Evolutionary conservation across 2,113 vertebrate genomes (phyloP), one percentile per base, ranked within the genome.

Genomic region (Donacobius atricapilla): DNA sequence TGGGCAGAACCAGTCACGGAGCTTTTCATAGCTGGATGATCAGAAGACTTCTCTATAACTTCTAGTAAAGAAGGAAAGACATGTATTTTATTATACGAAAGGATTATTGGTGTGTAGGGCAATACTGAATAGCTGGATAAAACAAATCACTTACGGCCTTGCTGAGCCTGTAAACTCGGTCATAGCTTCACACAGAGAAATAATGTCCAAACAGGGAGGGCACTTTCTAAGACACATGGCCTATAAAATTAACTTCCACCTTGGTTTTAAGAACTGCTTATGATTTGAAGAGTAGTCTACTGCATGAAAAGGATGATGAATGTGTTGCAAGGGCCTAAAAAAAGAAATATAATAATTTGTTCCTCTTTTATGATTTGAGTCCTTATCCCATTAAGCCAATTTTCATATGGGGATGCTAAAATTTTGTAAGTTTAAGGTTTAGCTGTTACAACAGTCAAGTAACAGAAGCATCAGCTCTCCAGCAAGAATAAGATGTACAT

Each of bases 1-100:
- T 96, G 96, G 92, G 96, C 94, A 97, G 90, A 96, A 93, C 80
- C 92, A 96, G 94, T 96, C 94, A 94, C 61, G 93, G 93, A 50
- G 88, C 56, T 94, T 97, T 95, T 95, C 92, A 92, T 96, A 96
- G 93, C 83, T 96, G 94, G 90, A 65, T 94, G 92, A 93, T 95
- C 94, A 94, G 94, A 92, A 95, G 92, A 51, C 66, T 96, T 90
- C 92, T 97, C 96, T 92, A 31, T 94, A 95, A 93, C 92, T 82
- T 89, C 68, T 28, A 82, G 86, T 35, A 76, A 94, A 84, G 86
- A 37, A 68, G 88, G 15, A 42, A 81, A 93, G 69, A 42, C 64
- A 5, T 28, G 6, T 28, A 95, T 95, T 94, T 90, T 87, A 90
- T 96, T 87, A 96, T 75, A 89, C 86, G 64, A 48, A 75, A 81